These are phyloP conservation scores for Hermetia illucens DNA, from an alignment of 1,140 invertebrate genomes.

Conservation along the genomic window DNA sequence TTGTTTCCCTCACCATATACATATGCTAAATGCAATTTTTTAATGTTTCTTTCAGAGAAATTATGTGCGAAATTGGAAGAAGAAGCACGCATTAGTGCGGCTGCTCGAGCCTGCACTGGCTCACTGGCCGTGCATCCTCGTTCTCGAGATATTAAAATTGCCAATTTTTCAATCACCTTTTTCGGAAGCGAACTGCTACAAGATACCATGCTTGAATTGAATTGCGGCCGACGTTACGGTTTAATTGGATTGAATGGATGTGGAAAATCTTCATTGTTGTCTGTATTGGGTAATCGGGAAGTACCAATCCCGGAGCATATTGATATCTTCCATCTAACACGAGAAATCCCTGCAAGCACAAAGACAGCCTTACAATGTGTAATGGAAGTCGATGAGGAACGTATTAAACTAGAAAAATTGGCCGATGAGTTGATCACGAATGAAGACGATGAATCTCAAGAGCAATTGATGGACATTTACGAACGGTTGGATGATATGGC, in stretches of 20 bases:
- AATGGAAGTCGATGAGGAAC: conserved; percentile 95
- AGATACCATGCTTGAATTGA: conserved; percentile 93
- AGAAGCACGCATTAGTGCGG: conserved; percentile 81
- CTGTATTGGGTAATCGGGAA: conserved; percentile 84
- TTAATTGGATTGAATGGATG: conserved; percentile 93
- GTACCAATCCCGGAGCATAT: conserved; percentile 93
- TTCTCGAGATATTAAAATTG: conserved; percentile 92
- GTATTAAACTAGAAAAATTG: conserved; percentile 79
- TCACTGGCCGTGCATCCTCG: conserved; percentile 87
- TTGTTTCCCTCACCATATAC: conserved; percentile 6
- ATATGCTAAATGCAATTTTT: conserved; percentile 7
- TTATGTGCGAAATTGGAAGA: conserved; percentile 77
- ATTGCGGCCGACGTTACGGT: conserved; percentile 92
- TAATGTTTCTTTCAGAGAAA: conserved; percentile 54
- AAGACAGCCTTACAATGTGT: conserved; percentile 88
- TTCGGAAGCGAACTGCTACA: conserved; percentile 91
- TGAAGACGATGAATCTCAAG: conserved; percentile 86
- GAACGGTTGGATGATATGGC: conserved; percentile 94
- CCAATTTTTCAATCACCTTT: conserved; percentile 95
- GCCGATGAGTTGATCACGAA: conserved; percentile 79
- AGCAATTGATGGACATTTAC: conserved; percentile 95
- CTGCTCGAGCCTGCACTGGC: conserved; percentile 88
- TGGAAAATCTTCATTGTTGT: conserved; percentile 88
- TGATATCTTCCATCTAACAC: conserved; percentile 93
- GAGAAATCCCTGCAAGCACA: conserved; percentile 93